phyloP scores from a whole-genome alignment of 2,797 vertebrate genomes.

The Sebastes minor region DNA sequence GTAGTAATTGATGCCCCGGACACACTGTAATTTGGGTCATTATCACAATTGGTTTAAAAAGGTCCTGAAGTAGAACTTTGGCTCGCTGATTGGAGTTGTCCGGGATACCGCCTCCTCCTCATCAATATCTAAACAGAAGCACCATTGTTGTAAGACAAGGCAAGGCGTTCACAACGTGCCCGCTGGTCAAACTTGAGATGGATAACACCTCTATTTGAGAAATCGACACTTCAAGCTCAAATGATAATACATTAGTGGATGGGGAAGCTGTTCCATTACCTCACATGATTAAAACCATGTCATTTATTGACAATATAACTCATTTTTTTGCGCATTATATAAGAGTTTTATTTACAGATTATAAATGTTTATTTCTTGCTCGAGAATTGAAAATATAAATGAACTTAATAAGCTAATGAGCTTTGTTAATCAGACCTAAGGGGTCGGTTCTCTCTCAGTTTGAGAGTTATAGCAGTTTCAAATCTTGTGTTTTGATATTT shows the following conservation, averaged over 20 bases:
- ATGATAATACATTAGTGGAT: slow-evolving; percentile 17
- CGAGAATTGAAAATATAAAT: too few relatives aligned
- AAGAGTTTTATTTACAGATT: background rate
- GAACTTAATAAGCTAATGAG: too few relatives aligned
- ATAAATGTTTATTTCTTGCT: too few relatives aligned
- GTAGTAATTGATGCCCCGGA: slow-evolving; percentile 2
- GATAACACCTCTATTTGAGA: slow-evolving; percentile 35
- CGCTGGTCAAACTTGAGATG: slow-evolving; percentile 34
- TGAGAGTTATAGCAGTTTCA: background rate
- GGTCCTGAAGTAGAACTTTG: slow-evolving; percentile 15
- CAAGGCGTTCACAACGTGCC: slow-evolving; percentile 8
- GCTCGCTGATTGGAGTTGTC: slow-evolving; percentile 34
- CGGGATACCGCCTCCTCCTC: slow-evolving; percentile 44
- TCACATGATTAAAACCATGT: background rate
- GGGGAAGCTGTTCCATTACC: background rate
- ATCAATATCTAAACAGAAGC: slow-evolving; percentile 71
- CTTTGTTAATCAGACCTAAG: too few relatives aligned
- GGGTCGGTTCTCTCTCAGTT: background rate
- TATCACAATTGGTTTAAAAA: slow-evolving; percentile 39
- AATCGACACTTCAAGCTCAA: slow-evolving; percentile 29
- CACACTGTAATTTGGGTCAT: slow-evolving; percentile 45
- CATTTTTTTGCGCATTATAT: background rate
- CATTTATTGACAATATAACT: background rate
- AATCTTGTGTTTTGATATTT: background rate
- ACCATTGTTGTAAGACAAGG: slow-evolving; percentile 53